A percentile compares a stretch with the other conserved stretches of the same genome.
phyloP scores from a whole-genome alignment of 2,113 vertebrate genomes.

The Xenus cinereus region DNA sequence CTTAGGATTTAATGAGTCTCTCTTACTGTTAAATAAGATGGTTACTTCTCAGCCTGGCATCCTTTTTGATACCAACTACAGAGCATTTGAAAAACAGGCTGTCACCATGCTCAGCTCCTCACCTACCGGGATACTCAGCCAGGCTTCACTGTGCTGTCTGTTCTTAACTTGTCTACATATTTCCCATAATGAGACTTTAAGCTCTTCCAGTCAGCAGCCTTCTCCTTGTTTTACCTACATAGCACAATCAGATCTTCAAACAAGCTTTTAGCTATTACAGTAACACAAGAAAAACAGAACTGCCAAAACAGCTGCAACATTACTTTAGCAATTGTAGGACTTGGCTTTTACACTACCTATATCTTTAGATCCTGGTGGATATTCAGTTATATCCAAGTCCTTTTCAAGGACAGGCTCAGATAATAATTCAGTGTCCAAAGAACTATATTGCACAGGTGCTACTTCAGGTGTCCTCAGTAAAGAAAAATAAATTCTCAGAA shows the following conservation, averaged over 20 bases:
- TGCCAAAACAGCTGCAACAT: neutral
- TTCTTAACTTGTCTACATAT: neutral
- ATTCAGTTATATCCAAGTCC: neutral
- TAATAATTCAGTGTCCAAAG: neutral
- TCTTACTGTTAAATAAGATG: neutral
- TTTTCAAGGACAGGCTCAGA: neutral
- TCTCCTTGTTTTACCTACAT: neutral
- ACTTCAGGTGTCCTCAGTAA: neutral
- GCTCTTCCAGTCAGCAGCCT: neutral
- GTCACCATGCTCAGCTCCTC: neutral
- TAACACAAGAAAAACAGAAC: neutral
- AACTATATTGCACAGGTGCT: neutral
- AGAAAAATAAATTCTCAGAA: neutral
- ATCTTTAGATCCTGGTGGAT: neutral
- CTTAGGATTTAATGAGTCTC: neutral
- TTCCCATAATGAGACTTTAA: neutral
- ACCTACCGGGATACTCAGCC: neutral
- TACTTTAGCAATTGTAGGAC: neutral
- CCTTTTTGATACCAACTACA: neutral
- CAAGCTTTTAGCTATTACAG: neutral
- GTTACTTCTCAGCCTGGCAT: neutral
- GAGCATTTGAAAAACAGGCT: neutral
- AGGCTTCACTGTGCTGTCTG: neutral
- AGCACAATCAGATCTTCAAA: neutral
- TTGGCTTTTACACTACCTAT: neutral